phyloP scores from a whole-genome alignment of 2,888 invertebrate species.

The Andricus curvator region DNA sequence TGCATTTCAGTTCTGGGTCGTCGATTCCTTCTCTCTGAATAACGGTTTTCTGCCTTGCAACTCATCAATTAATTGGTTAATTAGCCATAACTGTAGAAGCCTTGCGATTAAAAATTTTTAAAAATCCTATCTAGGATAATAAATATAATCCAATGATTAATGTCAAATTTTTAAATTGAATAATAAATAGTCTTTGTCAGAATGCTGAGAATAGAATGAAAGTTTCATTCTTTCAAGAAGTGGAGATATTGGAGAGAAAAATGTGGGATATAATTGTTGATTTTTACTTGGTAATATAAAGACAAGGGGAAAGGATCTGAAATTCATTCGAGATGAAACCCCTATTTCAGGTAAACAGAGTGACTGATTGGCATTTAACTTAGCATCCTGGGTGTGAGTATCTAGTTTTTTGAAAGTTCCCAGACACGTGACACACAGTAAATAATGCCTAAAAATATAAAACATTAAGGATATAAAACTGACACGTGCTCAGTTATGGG shows the following conservation, averaged over 20 bases:
- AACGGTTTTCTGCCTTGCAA: slow-evolving; percentile 18
- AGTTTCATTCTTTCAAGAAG: too few relatives aligned
- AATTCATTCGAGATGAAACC: slow-evolving; percentile 5
- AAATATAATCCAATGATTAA: background rate
- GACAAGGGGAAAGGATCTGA: background rate
- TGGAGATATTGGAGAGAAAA: too few relatives aligned
- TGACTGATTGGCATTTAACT: slow-evolving; percentile 22
- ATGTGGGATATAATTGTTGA: background rate
- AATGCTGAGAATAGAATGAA: too few relatives aligned
- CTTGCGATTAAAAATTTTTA: background rate
- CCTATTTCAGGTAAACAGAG: background rate
- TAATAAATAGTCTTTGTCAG: too few relatives aligned
- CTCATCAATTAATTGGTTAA: slow-evolving; percentile 41
- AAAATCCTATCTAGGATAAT: background rate
- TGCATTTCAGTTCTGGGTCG: slow-evolving; percentile 23
- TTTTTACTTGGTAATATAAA: background rate
- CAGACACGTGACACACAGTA: slow-evolving; percentile 45
- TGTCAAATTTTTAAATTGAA: background rate
- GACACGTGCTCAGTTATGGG: slow-evolving; percentile 30
- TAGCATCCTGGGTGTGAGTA: slow-evolving; percentile 31
- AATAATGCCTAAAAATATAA: slow-evolving; percentile 23
- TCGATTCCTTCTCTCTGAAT: slow-evolving; percentile 16
- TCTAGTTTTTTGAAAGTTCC: slow-evolving; percentile 46
- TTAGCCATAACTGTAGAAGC: slow-evolving; percentile 22
- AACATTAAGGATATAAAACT: slow-evolving; percentile 28